Evolutionary conservation across 2,797 vertebrate genomes (phyloP), one percentile per base, ranked within the genome.

Genomic region (Esox masquinongy): DNA sequence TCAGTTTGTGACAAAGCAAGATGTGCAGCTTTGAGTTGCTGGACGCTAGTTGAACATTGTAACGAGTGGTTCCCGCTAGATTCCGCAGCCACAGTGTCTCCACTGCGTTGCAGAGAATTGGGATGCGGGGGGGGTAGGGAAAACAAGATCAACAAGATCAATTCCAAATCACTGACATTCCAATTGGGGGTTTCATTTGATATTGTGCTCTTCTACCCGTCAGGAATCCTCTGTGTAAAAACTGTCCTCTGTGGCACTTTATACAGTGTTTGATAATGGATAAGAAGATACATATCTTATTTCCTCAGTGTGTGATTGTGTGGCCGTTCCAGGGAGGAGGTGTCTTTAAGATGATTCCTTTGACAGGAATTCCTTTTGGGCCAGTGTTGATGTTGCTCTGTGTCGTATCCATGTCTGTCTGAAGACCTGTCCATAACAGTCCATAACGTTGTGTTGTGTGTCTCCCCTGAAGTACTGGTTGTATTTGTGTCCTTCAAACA

Each of bases 221-320:
- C 63, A 14, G 26, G 5, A 66, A 9, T 22, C 59, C 59, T 63
- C 22, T 26, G 1, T 24, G 11, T 26, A 24, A 15, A 75, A 68
- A 29, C 68, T 66, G 61, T 24, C 7, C 39, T 22, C 47, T 19
- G 39, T 70, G 74, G 50, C 68, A 76, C 9, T n/a, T 61, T 4
- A 70, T 56, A 19, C 29, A 2, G 3, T 17, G 63, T 66, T 66
- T 66, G 19, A 3, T 12, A n/a, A 59, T 64, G 0, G 6, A 64
- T 31, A 64, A 29, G 1, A 31, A 14, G 26, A 12, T 29, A 7
- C 17, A 56, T n/a, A 56, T n/a, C 51, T 9, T 11, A 64, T 64
- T 26, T 64, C 15, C 3, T 64, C 26, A 64, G 15, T 22, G 5
- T 64, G 63, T 64, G 63, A 0, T 17, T 19, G 17, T 17, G 63